A percentile compares a stretch with the other conserved stretches of the same genome.
Evolutionary conservation across 1,140 invertebrate genomes (phyloP).

Genomic region (Cyclina sinensis): DNA sequence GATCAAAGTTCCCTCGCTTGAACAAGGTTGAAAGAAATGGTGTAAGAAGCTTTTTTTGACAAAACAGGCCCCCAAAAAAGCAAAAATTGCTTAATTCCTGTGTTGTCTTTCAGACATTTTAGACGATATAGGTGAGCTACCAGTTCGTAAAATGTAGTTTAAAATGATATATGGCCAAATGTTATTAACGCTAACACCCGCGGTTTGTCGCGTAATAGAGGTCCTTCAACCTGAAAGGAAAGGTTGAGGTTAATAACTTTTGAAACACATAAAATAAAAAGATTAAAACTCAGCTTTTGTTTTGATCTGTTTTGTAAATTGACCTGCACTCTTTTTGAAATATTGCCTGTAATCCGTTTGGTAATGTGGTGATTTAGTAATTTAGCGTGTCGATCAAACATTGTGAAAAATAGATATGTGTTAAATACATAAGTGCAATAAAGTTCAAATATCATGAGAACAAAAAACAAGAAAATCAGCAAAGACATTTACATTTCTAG

Average conservation of each 20-base stretch:
- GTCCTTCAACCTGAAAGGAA: neutral
- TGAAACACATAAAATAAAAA: neutral
- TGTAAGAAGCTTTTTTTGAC: conserved; percentile 13
- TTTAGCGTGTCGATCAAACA: conserved; percentile 5
- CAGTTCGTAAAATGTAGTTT: conserved; percentile 19
- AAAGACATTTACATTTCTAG: no score
- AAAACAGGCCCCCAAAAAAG: neutral
- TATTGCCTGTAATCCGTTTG: neutral
- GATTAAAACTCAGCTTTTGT: neutral
- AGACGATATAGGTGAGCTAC: neutral
- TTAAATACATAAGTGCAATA: no score
- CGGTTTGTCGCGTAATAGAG: neutral
- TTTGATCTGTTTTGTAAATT: neutral
- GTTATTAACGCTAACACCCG: neutral
- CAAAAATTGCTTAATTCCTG: neutral
- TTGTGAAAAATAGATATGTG: neutral
- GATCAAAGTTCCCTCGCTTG: conserved; percentile 65
- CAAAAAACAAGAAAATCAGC: no score
- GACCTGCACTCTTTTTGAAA: neutral
- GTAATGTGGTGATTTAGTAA: neutral
- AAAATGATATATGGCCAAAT: neutral
- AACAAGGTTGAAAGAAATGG: conserved; percentile 29
- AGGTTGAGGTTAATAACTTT: conserved; percentile 3
- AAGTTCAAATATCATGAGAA: no score
- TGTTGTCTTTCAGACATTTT: neutral